Evolutionary conservation across 1,140 invertebrate genomes (phyloP).

Genomic region (Tetraneura akinire): DNA sequence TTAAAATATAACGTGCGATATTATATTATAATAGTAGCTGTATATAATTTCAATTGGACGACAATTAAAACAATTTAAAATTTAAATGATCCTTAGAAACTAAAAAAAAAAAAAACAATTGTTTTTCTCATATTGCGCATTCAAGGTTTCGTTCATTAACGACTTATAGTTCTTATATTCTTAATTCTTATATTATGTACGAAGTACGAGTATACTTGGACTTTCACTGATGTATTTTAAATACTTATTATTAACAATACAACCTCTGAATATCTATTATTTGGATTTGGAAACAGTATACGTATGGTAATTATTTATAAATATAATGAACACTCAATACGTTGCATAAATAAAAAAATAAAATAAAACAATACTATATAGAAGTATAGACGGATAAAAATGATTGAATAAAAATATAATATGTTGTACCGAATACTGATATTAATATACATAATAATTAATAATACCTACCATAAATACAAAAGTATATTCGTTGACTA

Average conservation of each 20-base stretch:
- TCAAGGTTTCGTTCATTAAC: slow-evolving; percentile 30
- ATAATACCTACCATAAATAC: background rate
- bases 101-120: too few relatives aligned
- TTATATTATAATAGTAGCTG: too few relatives aligned
- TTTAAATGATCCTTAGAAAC: too few relatives aligned
- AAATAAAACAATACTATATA: background rate
- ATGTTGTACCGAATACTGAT: background rate
- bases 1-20: too few relatives aligned
- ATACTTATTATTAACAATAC: background rate
- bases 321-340: background rate
- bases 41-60: too few relatives aligned
- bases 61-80: too few relatives aligned
- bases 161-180: background rate
- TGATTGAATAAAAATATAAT: background rate
- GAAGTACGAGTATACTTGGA: too few relatives aligned
- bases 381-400: too few relatives aligned
- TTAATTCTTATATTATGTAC: too few relatives aligned
- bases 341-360: background rate
- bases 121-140: too few relatives aligned
- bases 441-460: background rate
- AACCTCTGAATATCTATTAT: background rate
- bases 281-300: background rate
- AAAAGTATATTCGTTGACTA: background rate
- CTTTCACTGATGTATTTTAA: background rate
- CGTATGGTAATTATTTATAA: slow-evolving; percentile 26